Base-by-base conservation (phyloP, 2,113 vertebrate genomes). In the Tenebrosternarchus preto region DNA sequence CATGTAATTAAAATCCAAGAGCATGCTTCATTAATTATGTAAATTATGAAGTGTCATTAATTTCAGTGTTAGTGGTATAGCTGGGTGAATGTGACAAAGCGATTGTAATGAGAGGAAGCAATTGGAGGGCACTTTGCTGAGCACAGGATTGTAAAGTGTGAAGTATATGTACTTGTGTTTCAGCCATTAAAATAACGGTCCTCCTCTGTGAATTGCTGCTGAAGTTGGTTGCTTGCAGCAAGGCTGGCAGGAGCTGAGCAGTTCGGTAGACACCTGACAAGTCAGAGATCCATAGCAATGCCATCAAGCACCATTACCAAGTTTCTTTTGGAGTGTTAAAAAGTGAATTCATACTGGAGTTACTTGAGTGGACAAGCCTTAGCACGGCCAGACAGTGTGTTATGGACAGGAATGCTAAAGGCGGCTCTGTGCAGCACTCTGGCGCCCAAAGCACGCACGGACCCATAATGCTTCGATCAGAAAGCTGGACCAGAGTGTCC, bases 21-120 rank as follows among this genome's bases (percentile, higher is more conserved):
- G 39, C 61, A 63, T 43, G 66, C 46, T 77, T 86, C 73, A 81
- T 86, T 83, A 71, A 81, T 81, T 81, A 83, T 78, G 75, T 25
- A 78, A 81, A 85, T 83, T n/a, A 60, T 43, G 70, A 73, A 76
- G 78, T 77, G 71, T 69, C 64, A 59, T 76, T 80, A 63, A 80
- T 76, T 73, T 46, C 39, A 60, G 61, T 43, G 71, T 43, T 78
- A 73, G 76, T 53, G 20, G 63, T 63, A 63, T 70, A 64, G 36
- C 33, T 53, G 2, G 57, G 64, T 71, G 69, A 50, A 36, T 43
- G 64, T 39, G 63, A 66, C 63, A 66, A 66, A 66, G 31, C 31
- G 19, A 39, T 22, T 68, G 64, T 68, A 68, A 68, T 22, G 22
- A 36, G 31, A 22, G 63, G 63, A 33, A 6, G 63, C 17, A 17